Evolutionary conservation across 2,888 invertebrate species (phyloP), one percentile per base, ranked within the genome.

Genomic region (Osmoderma eremita): DNA sequence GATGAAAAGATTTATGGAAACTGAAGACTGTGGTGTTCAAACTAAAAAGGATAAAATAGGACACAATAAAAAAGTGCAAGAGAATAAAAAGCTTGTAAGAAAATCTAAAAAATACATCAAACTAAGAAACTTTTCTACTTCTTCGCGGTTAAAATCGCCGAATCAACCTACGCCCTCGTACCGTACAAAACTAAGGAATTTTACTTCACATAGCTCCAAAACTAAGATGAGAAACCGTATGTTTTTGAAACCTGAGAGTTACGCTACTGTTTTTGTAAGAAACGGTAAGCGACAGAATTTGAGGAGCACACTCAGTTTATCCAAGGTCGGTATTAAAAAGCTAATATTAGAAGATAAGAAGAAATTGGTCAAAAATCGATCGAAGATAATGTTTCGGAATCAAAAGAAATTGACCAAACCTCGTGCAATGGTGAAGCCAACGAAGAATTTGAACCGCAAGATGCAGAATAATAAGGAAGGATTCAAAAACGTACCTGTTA

Each of bases 331-430:
- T 10, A 67, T 70, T 20, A 68, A 68, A 36, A 53, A 54, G 8
- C 22, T 70, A 13, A 56, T 68, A 18, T 41, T 70, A 22, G 66
- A 66, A 8, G 63, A 66, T 54, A 66, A 54, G 66, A 66, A 53
- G 42, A 70, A 24, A 63, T 53, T 18, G 1, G 15, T 24, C 17
- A 64, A 53, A 18, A n/a, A n/a, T 1, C 42, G 4, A 12, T 36
- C 49, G 18, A 64, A 36, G 12, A 41, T 39, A 41, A 4, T 63
- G 15, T 13, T 17, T 17, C 24, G 45, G 5, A 3, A 30, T 3
- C 58, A 48, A 12, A 64, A n/a, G 8, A 51, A 51, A 39, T 41
- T 30, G 3, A 30, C n/a, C 17, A 18, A 15, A 22, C 20, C 48
- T 20, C 8, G 30, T 38, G 12, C 13, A 12, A 62, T 15, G 30